phyloP scores from a whole-genome alignment of 2,113 vertebrate species.

The Falco punctatus region DNA sequence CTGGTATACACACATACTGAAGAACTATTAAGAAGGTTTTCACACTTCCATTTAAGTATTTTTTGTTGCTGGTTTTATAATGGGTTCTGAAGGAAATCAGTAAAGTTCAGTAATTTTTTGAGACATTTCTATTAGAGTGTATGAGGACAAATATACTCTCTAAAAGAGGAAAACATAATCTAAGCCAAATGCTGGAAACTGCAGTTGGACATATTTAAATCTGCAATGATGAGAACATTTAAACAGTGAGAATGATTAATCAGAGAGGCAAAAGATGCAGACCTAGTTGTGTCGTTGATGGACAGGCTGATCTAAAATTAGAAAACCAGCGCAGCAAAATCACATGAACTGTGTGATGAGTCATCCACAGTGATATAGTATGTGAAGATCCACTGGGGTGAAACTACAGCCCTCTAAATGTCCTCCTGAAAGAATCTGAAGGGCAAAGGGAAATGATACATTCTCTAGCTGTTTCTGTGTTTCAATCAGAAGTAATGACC shows the following conservation, averaged over 20 bases:
- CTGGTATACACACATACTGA: background rate
- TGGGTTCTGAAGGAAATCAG: background rate
- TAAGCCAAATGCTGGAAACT: background rate
- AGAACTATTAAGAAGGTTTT: background rate
- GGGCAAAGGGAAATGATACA: background rate
- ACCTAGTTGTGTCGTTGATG: background rate
- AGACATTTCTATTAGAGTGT: accelerated
- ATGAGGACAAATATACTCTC: background rate
- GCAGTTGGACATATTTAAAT: background rate
- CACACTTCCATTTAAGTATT: background rate
- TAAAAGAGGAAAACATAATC: background rate
- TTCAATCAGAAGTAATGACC: background rate
- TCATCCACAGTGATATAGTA: background rate
- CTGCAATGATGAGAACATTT: background rate
- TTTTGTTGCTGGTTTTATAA: background rate
- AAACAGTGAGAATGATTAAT: background rate
- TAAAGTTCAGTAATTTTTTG: background rate
- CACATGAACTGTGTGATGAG: background rate
- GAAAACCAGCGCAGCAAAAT: background rate
- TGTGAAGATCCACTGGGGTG: background rate
- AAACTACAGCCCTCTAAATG: background rate
- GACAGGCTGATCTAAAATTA: background rate
- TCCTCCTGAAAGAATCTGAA: background rate
- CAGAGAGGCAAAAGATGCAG: background rate
- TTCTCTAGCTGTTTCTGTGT: background rate